Conservation (phyloP, 2,888 invertebrate species). For the Cryptus viduatorius region DNA sequence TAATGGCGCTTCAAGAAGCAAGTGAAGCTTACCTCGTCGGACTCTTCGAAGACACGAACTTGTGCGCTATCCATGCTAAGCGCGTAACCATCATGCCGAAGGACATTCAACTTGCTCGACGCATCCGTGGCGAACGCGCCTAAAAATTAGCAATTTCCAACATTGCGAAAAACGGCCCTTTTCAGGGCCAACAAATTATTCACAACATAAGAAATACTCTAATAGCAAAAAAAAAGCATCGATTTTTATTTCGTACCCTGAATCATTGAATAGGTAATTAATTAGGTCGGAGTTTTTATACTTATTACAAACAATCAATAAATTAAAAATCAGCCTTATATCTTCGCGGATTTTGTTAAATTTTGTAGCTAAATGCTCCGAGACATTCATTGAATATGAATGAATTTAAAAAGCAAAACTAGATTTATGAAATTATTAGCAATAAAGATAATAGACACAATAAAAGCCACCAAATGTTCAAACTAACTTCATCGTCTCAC, state of each 20-base stretch:
- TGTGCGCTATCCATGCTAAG: conserved; percentile 92
- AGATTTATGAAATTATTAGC: neutral
- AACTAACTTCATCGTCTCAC: neutral
- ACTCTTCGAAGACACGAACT: conserved; percentile 91
- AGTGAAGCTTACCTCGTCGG: conserved; percentile 89
- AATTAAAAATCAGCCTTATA: neutral
- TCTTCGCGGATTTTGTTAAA: neutral
- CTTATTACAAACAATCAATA: too few relatives aligned
- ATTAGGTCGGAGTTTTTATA: too few relatives aligned
- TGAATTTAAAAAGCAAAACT: neutral
- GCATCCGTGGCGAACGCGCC: conserved; percentile 96
- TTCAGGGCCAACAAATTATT: conserved; percentile 72
- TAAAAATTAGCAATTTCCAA: conserved; percentile 75
- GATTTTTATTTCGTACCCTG: neutral
- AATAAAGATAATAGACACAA: neutral
- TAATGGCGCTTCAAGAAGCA: conserved; percentile 90
- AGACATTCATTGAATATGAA: neutral
- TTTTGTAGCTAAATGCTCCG: neutral
- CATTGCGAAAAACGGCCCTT: conserved; percentile 69
- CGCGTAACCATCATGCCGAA: conserved; percentile 89
- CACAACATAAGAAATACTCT: conserved; percentile 19
- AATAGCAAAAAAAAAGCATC: neutral
- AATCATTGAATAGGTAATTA: too few relatives aligned
- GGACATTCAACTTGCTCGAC: conserved; percentile 89
- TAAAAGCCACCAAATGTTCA: neutral